phyloP scores from a whole-genome alignment of 2,797 vertebrate genomes.

The Micropoecilia bifurca region DNA sequence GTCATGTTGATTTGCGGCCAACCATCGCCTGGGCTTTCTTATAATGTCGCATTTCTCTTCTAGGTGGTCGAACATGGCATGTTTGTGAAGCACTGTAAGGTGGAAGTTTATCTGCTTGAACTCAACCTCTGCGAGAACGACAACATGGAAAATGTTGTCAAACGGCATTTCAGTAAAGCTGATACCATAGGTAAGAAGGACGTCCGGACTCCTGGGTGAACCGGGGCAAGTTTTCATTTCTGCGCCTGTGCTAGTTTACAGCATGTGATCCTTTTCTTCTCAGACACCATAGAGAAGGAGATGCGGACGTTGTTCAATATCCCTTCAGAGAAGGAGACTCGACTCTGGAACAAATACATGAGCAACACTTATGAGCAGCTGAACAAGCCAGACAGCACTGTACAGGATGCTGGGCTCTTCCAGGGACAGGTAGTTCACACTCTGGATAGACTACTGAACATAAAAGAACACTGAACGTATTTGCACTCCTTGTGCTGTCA shows the following conservation, averaged over 20 bases:
- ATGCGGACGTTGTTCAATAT: slow-evolving; percentile 94
- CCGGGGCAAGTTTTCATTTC: neutral
- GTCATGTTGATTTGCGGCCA: neutral
- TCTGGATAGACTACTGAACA: slow-evolving; percentile 13
- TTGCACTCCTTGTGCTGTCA: slow-evolving; percentile 25
- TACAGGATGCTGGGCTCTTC: slow-evolving; percentile 96
- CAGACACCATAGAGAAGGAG: slow-evolving; percentile 95
- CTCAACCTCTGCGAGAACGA: slow-evolving; percentile 94
- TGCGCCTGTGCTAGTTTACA: neutral
- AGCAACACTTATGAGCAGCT: slow-evolving; percentile 94
- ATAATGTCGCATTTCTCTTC: slow-evolving; percentile 19
- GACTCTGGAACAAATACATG: slow-evolving; percentile 97
- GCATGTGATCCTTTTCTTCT: neutral
- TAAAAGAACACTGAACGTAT: neutral
- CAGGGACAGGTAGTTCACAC: slow-evolving; percentile 89
- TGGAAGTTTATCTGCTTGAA: slow-evolving; percentile 97
- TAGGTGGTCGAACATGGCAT: slow-evolving; percentile 97
- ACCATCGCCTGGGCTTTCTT: neutral
- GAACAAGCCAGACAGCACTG: slow-evolving; percentile 93
- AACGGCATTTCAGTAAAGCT: slow-evolving; percentile 95
- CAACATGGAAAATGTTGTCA: slow-evolving; percentile 89
- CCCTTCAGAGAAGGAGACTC: slow-evolving; percentile 89
- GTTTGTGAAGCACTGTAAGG: slow-evolving; percentile 98
- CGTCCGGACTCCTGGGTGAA: neutral
- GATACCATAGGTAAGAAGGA: slow-evolving; percentile 91